Evolutionary conservation across 2,888 invertebrate species (phyloP), one percentile per base, ranked within the genome.

Genomic region (Perithous albicinctus): DNA sequence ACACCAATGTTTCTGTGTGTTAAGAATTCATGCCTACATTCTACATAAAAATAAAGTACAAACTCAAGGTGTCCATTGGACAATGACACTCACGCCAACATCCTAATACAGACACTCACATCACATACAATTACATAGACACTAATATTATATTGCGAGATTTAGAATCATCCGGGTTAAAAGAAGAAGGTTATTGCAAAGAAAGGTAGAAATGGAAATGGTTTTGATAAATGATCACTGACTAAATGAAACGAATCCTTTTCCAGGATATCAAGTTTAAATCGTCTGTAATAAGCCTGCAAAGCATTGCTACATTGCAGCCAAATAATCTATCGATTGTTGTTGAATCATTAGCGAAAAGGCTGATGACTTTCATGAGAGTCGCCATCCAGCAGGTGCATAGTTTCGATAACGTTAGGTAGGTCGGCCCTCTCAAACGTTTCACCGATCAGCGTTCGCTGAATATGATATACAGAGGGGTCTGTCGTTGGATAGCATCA

Each of bases 381-480:
- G 20, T 63, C n/a, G 10, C 41, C 15, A 15, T 63, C 32, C 35
- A 51, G 23, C 63, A 29, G 72, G 43, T 66, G 43, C 29, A 26
- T 18, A 23, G 29, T 54, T 56, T 32, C 54, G 56, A 56, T 56
- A 43, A 54, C 43, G 54, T 66, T 32, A n/a, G 29, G 20, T 32
- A 63, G 48, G 7, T 23, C 20, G 20, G 10, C 10, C 29, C 29
- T 54, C 29, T 54, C 29, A 64, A 74, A 64, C 35, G 41, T 43
- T 64, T 41, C 41, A 38, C 74, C 64, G 64, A 64, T 74, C 64
- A 67, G 38, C 48, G 23, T 69, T 46, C 46, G 59, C 26, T 41
- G 72, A 80, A 66, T 67, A 63, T 69, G 73, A 73, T 77, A 48
- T 67, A 77, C 26, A 12, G 26, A 32, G 41, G 15, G 20, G 15